Base-by-base conservation (phyloP, 92 coral and sea anemone species). In the Palythoa heliodiscus region DNA sequence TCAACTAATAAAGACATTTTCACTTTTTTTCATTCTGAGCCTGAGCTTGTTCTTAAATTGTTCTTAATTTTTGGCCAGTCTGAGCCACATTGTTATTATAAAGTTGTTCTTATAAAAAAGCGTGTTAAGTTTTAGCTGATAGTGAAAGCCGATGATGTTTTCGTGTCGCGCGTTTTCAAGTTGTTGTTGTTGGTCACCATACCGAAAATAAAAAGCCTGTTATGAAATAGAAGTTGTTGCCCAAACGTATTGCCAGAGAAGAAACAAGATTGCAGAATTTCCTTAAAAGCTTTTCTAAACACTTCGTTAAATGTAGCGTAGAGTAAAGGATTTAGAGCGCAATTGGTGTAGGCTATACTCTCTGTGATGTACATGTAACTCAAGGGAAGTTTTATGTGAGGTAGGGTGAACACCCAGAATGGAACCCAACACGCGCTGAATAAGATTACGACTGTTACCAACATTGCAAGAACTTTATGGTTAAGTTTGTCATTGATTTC, bases 401-500 rank as follows among this genome's bases (percentile, higher is more conserved):
- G 84, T 1, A 80, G 74, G 2, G 84, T 80, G 5, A 63, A 9
- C 16, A 80, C 74, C 84, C 84, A 80, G 23, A 80, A 80, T 8
- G 84, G 84, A 1, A 80, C 74, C 84, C 84, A 80, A 23, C 84
- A 80, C 43, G 47, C 47, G 14, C 23, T 53, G 47, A 80, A 80
- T 17, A 80, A 57, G 22, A 80, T 2, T 23, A 80, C 84, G 8
- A 80, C 84, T 24, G 75, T 67, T 66, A 80, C 15, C 29, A 80
- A 52, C 84, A 64, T 80, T 23, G 66, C 25, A 0, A 80, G 39
- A 16, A 80, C 16, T 48, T 67, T 80, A 2, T 52, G 74, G 61
- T 80, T 80, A 13, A 80, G 84, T 48, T 73, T 66, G 73, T 80
- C 84, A 16, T 80, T 80, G 25, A 80, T 13, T 16, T 80, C 84